phyloP scores from a whole-genome alignment of 2,888 invertebrate genomes.

The Gortyna flavago region DNA sequence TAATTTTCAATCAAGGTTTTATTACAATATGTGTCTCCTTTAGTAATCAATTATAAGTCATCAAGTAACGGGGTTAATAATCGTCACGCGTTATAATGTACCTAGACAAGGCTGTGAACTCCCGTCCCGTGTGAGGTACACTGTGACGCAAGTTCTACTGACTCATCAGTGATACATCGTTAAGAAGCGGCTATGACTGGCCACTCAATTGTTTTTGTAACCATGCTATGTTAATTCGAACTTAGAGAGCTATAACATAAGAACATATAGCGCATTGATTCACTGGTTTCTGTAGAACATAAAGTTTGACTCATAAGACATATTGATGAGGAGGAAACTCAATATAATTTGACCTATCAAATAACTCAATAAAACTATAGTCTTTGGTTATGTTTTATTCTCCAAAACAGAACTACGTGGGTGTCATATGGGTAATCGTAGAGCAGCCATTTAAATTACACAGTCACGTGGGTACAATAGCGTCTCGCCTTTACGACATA shows the following conservation, averaged over 20 bases:
- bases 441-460: slow-evolving; percentile 51
- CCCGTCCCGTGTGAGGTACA: slow-evolving; percentile 70
- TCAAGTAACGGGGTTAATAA: slow-evolving; percentile 74
- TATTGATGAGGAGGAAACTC: slow-evolving; percentile 20
- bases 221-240: slow-evolving; percentile 66
- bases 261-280: slow-evolving; percentile 35
- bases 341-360: slow-evolving; percentile 16
- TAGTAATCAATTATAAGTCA: slow-evolving; percentile 55
- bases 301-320: slow-evolving; percentile 37
- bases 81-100: slow-evolving; percentile 72
- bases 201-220: slow-evolving; percentile 75
- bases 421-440: slow-evolving; percentile 63
- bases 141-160: slow-evolving; percentile 78
- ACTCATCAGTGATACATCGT: slow-evolving; percentile 81
- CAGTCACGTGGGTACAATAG: slow-evolving; percentile 55
- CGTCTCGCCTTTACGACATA: slow-evolving; percentile 56
- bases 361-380: slow-evolving; percentile 39
- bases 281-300: slow-evolving; percentile 30
- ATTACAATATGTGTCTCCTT: slow-evolving; percentile 27
- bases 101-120: slow-evolving; percentile 66
- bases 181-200: slow-evolving; percentile 72
- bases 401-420: slow-evolving; percentile 59
- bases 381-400: slow-evolving; percentile 27
- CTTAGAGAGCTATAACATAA: slow-evolving; percentile 54
- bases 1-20: slow-evolving; percentile 43